Conservation (phyloP, 1,140 invertebrate genomes). For the Leptinotarsa texana region DNA sequence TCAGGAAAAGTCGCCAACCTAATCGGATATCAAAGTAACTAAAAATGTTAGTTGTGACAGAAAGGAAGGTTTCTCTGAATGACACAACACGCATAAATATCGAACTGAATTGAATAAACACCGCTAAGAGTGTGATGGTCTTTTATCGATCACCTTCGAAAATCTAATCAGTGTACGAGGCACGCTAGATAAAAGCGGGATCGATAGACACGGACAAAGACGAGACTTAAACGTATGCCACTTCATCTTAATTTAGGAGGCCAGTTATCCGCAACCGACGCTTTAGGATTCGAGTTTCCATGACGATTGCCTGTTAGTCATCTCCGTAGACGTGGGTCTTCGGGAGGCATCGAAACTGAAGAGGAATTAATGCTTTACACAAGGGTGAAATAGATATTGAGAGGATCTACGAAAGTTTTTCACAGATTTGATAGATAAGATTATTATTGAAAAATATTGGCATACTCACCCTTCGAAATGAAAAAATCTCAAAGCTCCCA, state of each 20-base stretch:
- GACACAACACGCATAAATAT: no score
- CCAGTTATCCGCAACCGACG: neutral
- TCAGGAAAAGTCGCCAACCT: no score
- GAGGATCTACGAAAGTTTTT: no score
- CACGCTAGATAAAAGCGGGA: conserved; percentile 7
- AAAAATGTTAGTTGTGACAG: no score
- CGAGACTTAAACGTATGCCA: neutral
- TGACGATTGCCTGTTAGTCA: neutral
- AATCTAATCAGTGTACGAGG: neutral
- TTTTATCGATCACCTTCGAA: conserved; percentile 5
- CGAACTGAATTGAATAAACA: neutral
- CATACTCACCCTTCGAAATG: neutral
- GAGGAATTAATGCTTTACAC: no score
- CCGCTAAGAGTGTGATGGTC: neutral
- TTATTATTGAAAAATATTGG: no score
- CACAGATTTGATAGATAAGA: no score
- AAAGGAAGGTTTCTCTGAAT: no score
- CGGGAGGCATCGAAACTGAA: no score
- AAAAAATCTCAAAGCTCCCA: neutral
- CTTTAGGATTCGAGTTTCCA: neutral
- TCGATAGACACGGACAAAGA: conserved; percentile 3
- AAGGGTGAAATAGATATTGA: no score
- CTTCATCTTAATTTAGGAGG: conserved; percentile 1
- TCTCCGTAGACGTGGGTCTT: neutral
- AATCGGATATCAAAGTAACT: no score